phyloP scores from a whole-genome alignment of 2,113 vertebrate species.

The Ptilorrhoa leucosticta region DNA sequence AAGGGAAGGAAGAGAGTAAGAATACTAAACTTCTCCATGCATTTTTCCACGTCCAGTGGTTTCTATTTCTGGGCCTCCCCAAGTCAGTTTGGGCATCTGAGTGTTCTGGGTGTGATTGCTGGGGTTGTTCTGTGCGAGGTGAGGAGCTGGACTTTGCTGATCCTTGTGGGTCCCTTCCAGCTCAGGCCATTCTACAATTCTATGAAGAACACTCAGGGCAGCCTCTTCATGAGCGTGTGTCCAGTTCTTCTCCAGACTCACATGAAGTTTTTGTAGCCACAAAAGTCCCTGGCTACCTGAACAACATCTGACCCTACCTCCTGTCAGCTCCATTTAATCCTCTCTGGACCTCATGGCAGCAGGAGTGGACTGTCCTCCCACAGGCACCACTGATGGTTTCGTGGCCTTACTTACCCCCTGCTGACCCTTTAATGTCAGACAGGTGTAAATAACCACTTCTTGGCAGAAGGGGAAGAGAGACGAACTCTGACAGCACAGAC shows the following conservation, averaged over 20 bases:
- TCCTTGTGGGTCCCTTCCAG: background rate
- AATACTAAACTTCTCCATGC: background rate
- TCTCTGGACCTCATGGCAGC: background rate
- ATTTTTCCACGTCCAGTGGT: background rate
- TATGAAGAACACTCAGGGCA: background rate
- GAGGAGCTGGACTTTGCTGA: background rate
- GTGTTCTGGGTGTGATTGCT: no score
- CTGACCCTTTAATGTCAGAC: background rate
- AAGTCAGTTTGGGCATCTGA: background rate
- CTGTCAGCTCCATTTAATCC: background rate
- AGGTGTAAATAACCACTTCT: background rate
- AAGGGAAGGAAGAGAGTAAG: background rate
- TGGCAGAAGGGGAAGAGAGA: background rate
- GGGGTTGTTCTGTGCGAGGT: background rate
- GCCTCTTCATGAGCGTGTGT: accelerated
- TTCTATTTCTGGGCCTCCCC: background rate
- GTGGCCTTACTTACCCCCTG: background rate
- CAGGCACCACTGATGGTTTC: background rate
- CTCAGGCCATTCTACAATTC: background rate
- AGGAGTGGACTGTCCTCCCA: background rate
- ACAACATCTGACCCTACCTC: background rate
- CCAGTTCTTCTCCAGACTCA: background rate
- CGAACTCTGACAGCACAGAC: background rate
- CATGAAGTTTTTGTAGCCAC: background rate
- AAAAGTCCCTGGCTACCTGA: background rate